Evolutionary conservation across 64 coral and sea anemone species (phyloP), one percentile per base, ranked within the genome.

Genomic region (Actinia tenebrosa): DNA sequence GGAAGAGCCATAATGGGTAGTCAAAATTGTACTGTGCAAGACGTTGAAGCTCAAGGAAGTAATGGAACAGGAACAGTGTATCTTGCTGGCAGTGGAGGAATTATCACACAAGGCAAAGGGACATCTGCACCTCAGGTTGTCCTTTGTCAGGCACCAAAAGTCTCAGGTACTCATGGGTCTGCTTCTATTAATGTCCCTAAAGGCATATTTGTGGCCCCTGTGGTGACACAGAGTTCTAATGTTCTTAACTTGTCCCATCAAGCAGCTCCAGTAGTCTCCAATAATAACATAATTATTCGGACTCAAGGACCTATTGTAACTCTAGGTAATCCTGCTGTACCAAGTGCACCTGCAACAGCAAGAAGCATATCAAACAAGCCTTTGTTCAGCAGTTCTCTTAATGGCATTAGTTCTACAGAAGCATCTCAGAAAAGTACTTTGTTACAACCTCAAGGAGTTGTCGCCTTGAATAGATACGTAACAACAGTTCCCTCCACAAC

Each of bases 121-220:
- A 2, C 69, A 9, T 75, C 69, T 75, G 69, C 69, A 53, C 19
- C 79, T 53, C 79, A 81, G 50, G 79, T 53, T 5, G 18, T 81
- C 4, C 79, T 81, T 53, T 81, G 79, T 20, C 79, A 81, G 22
- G 46, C 7, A 81, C 44, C 46, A 3, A 75, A 75, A 42, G 11
- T 75, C n/a, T 30, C 69, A 1, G 79, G 83, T 61, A 27, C 26
- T 37, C 83, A 85, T 42, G 83, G n/a, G 26, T 18, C 83, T 60
- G 5, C 83, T 16, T 42, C 56, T 16, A 63, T 64, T 85, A 85
- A 85, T 85, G 83, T 64, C 44, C 56, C 83, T 81, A 81, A 20
- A 81, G 79, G 79, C 16, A 45, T 45, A 0, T 53, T 81, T 4
- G 45, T 81, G 16, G 46, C 79, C 18, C 44, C 79, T 20, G 43